A percentile compares a stretch with the other conserved stretches of the same genome.
Evolutionary conservation across 2,797 vertebrate genomes (phyloP).

Genomic region (Percopsis omiscomaycus): DNA sequence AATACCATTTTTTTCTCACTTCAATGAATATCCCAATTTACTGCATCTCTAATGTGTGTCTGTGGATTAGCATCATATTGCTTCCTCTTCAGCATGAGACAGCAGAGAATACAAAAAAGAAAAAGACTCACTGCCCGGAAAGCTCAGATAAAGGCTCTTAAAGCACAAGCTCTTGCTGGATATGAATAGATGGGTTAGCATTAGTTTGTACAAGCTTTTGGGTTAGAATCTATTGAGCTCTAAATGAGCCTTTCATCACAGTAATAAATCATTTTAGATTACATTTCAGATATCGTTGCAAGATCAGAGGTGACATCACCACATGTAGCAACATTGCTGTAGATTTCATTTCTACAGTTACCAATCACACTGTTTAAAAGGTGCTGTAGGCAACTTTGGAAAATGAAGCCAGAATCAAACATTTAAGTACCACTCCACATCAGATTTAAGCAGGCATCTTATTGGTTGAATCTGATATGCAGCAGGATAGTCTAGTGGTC

Average conservation of each 20-base stretch:
- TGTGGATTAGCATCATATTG: constrained; percentile 4
- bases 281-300: background rate
- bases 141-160: constrained; percentile 27
- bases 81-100: constrained; percentile 26
- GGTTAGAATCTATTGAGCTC: constrained; percentile 43
- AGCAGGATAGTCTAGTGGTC: no score
- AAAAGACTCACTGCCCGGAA: constrained; percentile 64
- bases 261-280: background rate
- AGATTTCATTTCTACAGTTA: background rate
- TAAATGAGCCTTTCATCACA: background rate
- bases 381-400: no score
- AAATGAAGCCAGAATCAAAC: no score
- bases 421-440: no score
- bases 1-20: background rate
- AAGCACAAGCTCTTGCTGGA: constrained; percentile 42
- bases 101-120: constrained; percentile 38
- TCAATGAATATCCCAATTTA: constrained; percentile 4
- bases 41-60: constrained; percentile 1
- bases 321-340: background rate
- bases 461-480: no score
- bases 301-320: background rate
- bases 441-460: no score
- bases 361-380: no score
- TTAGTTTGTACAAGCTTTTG: constrained; percentile 30
- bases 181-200: constrained; percentile 36